Base-by-base conservation (phyloP, 2,797 vertebrate species). In the Gymnoscopelus microlampas region DNA sequence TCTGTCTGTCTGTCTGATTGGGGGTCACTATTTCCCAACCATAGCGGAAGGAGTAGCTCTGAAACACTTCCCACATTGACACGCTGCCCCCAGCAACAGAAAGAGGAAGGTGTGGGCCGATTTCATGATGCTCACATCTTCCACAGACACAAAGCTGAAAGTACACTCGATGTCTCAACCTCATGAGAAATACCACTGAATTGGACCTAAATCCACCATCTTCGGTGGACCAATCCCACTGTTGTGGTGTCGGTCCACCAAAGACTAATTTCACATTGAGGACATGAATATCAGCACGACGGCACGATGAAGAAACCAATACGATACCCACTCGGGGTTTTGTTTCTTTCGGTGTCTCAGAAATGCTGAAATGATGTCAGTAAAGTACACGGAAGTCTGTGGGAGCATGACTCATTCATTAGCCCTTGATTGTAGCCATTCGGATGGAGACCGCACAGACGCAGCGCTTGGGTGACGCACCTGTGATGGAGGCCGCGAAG, bases 401-500 rank as follows among this genome's bases (percentile, higher is more conserved):
- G 65, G 56, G 53, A n/a, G 13, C n/a, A 15, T 13, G 50, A 13
- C 57, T 85, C 11, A 80, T 82, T 80, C 57, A 4, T 74, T 67
- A 78, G 24, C 3, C 14, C 24, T 68, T 5, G 71, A 53, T 51
- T 50, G 1, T 1, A 79, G n/a, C 0, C 29, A 2, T 76, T 59
- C 53, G 47, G 50, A 63, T 60, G 15, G 58, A 0, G 6, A 76
- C 53, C 61, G 59, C 66, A 82, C 60, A 48, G 53, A 55, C 2
- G 5, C 58, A 44, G 35, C 13, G 50, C 11, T 49, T 48, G 49
- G 49, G 59, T 64, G 10, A 78, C 94, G 92, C 80, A 98, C 98
- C 98, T 96, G 89, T 99, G 98, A 90, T 99, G 98, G 83, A 99
- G 97, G 10, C 98, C 97, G 63, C 98, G 94, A 1, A 99, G 96